phyloP scores from a whole-genome alignment of 2,888 invertebrate genomes.

The Antitype chi region DNA sequence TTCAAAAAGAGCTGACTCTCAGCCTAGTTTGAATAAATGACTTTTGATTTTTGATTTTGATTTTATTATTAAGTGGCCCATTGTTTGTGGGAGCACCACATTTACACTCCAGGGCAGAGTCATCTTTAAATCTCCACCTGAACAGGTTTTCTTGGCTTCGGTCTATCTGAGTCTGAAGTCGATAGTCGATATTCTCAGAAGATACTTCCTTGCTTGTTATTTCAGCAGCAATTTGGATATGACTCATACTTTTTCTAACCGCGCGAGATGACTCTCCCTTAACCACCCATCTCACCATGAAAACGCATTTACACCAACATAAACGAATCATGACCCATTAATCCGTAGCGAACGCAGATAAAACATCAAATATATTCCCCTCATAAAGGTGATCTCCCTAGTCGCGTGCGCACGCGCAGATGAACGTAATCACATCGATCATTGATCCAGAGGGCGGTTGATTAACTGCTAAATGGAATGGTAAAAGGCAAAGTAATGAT shows the following conservation, averaged over 20 bases:
- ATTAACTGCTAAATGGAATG: constrained; percentile 56
- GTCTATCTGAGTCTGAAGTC: too few relatives aligned
- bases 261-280: constrained; percentile 12
- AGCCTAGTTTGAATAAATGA: too few relatives aligned
- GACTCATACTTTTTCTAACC: background rate
- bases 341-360: constrained; percentile 54
- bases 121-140: too few relatives aligned
- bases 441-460: constrained; percentile 53
- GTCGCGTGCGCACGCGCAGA: constrained; percentile 59
- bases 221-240: background rate
- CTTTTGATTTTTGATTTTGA: too few relatives aligned
- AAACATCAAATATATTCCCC: constrained; percentile 50
- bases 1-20: too few relatives aligned
- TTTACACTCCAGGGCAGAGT: too few relatives aligned
- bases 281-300: constrained; percentile 22
- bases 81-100: too few relatives aligned
- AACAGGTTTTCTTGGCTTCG: too few relatives aligned
- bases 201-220: background rate
- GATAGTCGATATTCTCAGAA: too few relatives aligned
- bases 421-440: constrained; percentile 58
- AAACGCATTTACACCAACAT: constrained; percentile 33
- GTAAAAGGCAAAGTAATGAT: constrained; percentile 53
- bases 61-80: too few relatives aligned
- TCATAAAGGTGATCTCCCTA: constrained; percentile 41
- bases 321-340: constrained; percentile 30